These are phyloP conservation scores for Leptopilina myrica DNA, from an alignment of 2,888 invertebrate genomes.

Conservation along the genomic window DNA sequence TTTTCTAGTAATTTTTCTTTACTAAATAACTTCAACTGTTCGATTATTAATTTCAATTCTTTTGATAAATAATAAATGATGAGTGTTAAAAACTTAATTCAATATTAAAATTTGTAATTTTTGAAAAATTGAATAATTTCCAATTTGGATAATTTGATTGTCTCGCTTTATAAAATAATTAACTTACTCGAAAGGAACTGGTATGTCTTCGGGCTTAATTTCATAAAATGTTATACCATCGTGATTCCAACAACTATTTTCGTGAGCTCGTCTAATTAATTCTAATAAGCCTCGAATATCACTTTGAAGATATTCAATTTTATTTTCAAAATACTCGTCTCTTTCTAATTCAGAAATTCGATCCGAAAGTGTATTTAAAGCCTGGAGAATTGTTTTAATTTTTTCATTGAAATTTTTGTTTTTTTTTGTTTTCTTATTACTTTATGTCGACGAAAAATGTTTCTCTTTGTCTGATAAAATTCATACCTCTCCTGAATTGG, in stretches of 20 bases:
- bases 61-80: too few relatives aligned
- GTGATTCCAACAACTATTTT: slow-evolving; percentile 78
- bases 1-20: too few relatives aligned
- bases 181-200: slow-evolving; percentile 64
- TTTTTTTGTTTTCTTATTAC: neutral
- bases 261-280: slow-evolving; percentile 78
- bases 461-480: slow-evolving; percentile 22
- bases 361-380: slow-evolving; percentile 64
- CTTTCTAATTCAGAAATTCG: slow-evolving; percentile 64
- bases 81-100: too few relatives aligned
- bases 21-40: too few relatives aligned
- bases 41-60: too few relatives aligned
- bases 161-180: neutral
- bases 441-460: too few relatives aligned
- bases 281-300: slow-evolving; percentile 79
- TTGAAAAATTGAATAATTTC: too few relatives aligned
- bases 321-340: slow-evolving; percentile 75
- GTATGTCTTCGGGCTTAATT: slow-evolving; percentile 71
- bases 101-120: too few relatives aligned
- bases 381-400: slow-evolving; percentile 55
- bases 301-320: slow-evolving; percentile 77
- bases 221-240: slow-evolving; percentile 79
- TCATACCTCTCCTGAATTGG: slow-evolving; percentile 64
- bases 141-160: neutral
- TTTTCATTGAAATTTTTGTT: slow-evolving; percentile 15